Base-by-base conservation (phyloP, 2,113 vertebrate species). In the Erythrocercus mccallii region DNA sequence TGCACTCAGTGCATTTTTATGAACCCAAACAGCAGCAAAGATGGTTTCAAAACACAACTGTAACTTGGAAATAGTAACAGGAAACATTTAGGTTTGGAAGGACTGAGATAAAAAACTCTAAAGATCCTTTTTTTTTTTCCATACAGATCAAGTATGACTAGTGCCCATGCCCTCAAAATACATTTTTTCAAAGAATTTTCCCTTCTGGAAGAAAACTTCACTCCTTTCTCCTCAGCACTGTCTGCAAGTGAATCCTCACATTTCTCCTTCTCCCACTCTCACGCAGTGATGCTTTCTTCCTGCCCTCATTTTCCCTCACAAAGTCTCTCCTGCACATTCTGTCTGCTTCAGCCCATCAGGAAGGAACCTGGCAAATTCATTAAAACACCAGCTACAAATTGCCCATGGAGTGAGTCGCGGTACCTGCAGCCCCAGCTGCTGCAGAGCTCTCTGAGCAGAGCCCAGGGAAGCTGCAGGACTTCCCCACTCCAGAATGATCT, bases 321-420 rank as follows among this genome's bases (percentile, higher is more conserved):
- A 38, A 61, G 22, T 35, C 25, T 65, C 71, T 56, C 70, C 71
- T 60, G 65, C 44, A 12, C 16, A 2, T 56, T 65, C 51, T 5
- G 8, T 50, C 62, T 76, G 42, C 71, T 45, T 62, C 51, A 58
- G 42, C 27, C 16, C 16, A 5, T 25, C 8, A 12, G 54, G 38
- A 58, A 56, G 65, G 56, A 62, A 62, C 27, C 15, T 25, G 30
- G 27, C 12, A 30, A 21, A 1, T 73, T 53, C 33, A 42, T n/a
- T 23, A 9, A 33, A 53, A 15, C 37, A 28, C 20, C 30, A 37
- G 27, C 80, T 51, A 10, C 19, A 13, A 20, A 31, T 2, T 31
- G 40, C 44, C 35, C 5, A 1, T 5, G 28, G 33, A 17, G 40
- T 2, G 31, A 42, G 54, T 2, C 1, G n/a, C 3, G 53, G 1